phyloP scores from a whole-genome alignment of 2,797 vertebrate genomes.

The Trichosurus vulpecula region DNA sequence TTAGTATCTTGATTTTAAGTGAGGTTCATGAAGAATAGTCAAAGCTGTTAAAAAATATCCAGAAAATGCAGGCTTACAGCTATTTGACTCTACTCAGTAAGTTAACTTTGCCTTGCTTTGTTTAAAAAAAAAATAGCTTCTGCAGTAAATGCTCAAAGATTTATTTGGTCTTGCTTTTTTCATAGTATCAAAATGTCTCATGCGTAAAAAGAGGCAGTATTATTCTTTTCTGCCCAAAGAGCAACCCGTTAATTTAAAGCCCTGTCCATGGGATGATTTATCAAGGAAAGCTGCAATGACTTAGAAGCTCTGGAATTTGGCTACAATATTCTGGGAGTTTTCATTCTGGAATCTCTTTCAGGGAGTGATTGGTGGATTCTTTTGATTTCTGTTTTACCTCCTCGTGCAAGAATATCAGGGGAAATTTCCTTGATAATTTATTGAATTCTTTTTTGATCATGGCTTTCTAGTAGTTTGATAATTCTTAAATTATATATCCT shows the following conservation, averaged over 20 bases:
- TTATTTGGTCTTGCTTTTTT: neutral
- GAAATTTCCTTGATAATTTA: no score
- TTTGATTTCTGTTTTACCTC: no score
- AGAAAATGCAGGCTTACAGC: conserved; percentile 89
- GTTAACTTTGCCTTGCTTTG: conserved; percentile 72
- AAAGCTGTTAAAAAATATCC: conserved; percentile 89
- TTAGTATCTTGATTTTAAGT: conserved; percentile 93
- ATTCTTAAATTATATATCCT: no score
- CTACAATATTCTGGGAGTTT: no score
- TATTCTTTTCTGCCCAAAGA: neutral
- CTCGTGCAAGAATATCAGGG: no score
- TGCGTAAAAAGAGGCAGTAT: neutral
- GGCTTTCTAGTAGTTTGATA: no score
- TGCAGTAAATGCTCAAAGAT: neutral
- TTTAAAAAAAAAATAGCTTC: neutral
- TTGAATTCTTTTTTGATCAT: no score
- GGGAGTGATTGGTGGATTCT: no score
- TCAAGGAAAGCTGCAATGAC: neutral
- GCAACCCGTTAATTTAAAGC: neutral
- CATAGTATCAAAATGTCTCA: neutral
- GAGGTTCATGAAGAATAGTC: conserved; percentile 90
- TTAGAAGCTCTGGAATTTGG: no score
- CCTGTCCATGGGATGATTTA: conserved; percentile 9
- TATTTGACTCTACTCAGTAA: conserved; percentile 95
- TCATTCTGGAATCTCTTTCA: no score